Percentiles rank a stretch among this genome's conserved stretches.
phyloP scores from a whole-genome alignment of 1,140 invertebrate species.

The Macrostomum lignano region DNA sequence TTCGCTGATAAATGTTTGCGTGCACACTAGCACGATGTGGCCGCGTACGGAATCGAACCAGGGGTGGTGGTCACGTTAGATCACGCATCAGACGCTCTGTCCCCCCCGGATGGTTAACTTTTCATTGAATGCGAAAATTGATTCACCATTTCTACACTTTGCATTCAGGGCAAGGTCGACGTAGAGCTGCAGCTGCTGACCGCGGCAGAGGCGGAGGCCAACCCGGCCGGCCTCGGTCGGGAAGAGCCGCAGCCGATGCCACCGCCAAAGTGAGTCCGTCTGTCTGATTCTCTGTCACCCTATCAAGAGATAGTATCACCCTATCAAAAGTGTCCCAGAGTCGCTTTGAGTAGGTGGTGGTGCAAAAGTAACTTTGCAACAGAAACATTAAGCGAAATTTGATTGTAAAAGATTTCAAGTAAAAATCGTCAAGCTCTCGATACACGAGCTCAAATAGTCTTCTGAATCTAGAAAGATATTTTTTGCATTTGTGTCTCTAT shows the following conservation, averaged over 20 bases:
- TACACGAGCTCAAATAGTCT: neutral
- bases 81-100: neutral
- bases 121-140: no score
- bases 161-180: constrained; percentile 50
- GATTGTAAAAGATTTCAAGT: neutral
- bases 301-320: neutral
- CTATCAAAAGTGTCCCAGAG: neutral
- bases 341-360: constrained; percentile 16
- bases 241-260: constrained; percentile 46
- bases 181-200: constrained; percentile 58
- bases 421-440: no score
- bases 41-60: no score
- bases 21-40: no score
- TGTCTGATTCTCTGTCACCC: neutral
- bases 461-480: neutral
- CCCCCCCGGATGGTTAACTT: neutral
- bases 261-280: constrained; percentile 49
- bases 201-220: constrained; percentile 56
- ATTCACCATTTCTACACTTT: no score
- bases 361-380: neutral
- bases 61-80: neutral
- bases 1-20: no score
- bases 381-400: neutral
- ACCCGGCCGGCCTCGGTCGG: constrained; percentile 50
- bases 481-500: no score